Evolutionary conservation across 2,113 vertebrate species (phyloP).

Genomic region (Mohoua ochrocephala): DNA sequence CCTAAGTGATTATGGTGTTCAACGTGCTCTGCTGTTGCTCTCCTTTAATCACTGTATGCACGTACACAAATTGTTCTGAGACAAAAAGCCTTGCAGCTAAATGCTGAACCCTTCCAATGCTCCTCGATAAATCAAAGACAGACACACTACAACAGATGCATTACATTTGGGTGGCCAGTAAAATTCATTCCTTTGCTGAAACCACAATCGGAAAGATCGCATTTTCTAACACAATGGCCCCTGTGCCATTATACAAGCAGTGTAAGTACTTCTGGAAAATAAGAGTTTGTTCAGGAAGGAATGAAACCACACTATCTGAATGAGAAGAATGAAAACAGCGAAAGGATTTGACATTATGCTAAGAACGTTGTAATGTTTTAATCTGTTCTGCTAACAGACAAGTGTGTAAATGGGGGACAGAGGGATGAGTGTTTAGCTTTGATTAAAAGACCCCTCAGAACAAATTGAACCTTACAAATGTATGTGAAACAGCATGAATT

Average conservation of each 20-base stretch:
- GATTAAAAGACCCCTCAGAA: background rate
- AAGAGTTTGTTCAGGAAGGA: background rate
- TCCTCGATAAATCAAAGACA: background rate
- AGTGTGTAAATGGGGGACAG: background rate
- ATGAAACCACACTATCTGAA: background rate
- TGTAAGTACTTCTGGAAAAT: background rate
- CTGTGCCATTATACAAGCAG: background rate
- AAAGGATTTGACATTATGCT: background rate
- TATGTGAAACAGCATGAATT: background rate
- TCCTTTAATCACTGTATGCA: background rate
- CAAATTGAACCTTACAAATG: background rate
- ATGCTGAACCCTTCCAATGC: background rate
- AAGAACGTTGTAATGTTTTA: background rate
- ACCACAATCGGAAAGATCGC: accelerated
- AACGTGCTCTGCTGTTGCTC: background rate
- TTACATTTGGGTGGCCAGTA: background rate
- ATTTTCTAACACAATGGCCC: background rate
- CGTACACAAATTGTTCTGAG: background rate
- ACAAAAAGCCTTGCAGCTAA: background rate
- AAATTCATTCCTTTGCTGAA: background rate
- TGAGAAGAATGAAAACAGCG: background rate
- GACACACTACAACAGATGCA: background rate
- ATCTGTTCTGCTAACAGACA: background rate
- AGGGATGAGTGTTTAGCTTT: background rate
- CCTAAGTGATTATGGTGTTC: background rate